These are phyloP conservation scores for Drosophila lacertosa DNA, from an alignment of 1,140 invertebrate species.

Conservation along the genomic window DNA sequence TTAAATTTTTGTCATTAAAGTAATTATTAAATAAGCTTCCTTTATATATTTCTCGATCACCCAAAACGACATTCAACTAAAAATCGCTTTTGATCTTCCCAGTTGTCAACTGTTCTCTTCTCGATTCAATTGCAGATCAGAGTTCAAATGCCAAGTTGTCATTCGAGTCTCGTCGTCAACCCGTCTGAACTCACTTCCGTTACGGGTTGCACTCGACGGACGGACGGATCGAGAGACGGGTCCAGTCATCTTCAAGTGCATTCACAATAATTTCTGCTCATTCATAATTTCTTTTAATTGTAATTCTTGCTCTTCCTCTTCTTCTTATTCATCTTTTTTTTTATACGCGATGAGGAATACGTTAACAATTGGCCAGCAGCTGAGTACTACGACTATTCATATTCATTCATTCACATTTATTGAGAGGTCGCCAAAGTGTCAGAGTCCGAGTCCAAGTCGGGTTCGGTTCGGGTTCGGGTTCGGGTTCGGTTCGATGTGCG, in stretches of 20 bases:
- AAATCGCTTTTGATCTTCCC: too few relatives aligned
- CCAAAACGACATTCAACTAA: too few relatives aligned
- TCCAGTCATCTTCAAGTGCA: conserved; percentile 52
- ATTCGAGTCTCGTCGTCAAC: conserved; percentile 24
- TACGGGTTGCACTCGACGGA: conserved; percentile 2
- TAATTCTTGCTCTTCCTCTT: conserved; percentile 5
- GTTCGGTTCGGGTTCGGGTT: neutral
- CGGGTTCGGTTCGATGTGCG: conserved; percentile 34
- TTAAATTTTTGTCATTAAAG: too few relatives aligned
- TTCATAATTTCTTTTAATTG: conserved; percentile 81
- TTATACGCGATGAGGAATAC: neutral
- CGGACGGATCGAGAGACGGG: conserved; percentile 20
- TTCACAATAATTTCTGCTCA: conserved; percentile 62
- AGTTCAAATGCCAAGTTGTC: conserved; percentile 31
- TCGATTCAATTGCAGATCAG: conserved; percentile 1
- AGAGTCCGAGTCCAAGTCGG: conserved; percentile 17
- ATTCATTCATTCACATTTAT: conserved; percentile 62
- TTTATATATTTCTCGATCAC: too few relatives aligned
- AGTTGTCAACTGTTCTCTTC: too few relatives aligned
- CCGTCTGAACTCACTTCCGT: conserved; percentile 74
- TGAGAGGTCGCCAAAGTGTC: conserved; percentile 27
- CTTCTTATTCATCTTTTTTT: conserved; percentile 6
- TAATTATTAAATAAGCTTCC: too few relatives aligned
- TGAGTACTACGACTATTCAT: conserved; percentile 31
- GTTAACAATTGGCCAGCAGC: conserved; percentile 53